A percentile compares a stretch with the other conserved stretches of the same genome.
Conservation (phyloP, 2,797 vertebrate species). For the Merluccius polli region DNA sequence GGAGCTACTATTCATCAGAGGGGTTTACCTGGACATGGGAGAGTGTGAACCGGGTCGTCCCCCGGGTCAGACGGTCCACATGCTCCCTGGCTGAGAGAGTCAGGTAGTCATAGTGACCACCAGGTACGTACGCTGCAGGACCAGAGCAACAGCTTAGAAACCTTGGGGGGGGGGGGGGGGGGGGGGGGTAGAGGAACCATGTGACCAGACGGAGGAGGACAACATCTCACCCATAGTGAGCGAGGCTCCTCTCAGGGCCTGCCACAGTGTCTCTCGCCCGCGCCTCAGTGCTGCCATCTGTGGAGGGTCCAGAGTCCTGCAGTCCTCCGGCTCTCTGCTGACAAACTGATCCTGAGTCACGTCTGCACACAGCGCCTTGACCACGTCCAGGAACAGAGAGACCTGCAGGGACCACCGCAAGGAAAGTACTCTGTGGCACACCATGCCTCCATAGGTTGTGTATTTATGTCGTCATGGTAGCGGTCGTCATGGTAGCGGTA, state of each 20-base stretch:
- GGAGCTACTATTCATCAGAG: background rate
- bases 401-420: conserved; percentile 68
- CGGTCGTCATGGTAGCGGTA: too few species aligned
- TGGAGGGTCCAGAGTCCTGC: conserved; percentile 37
- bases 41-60: conserved; percentile 66
- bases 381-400: conserved; percentile 92
- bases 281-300: conserved; percentile 55
- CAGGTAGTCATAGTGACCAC: conserved; percentile 83
- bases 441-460: too few species aligned
- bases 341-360: conserved; percentile 76
- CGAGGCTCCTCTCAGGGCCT: conserved; percentile 70
- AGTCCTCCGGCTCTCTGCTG: conserved; percentile 51
- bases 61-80: conserved; percentile 71
- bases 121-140: conserved; percentile 73
- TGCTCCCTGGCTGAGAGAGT: conserved; percentile 77
- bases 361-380: conserved; percentile 84
- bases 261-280: conserved; percentile 81
- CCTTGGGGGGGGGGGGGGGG: background rate
- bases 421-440: background rate
- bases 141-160: background rate
- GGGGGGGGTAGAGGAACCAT: background rate
- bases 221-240: conserved; percentile 76
- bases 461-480: too few species aligned
- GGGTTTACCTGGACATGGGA: conserved; percentile 80
- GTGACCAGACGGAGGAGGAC: too few species aligned